Conservation (phyloP, 1,140 invertebrate species). For the Octopus sinensis region DNA sequence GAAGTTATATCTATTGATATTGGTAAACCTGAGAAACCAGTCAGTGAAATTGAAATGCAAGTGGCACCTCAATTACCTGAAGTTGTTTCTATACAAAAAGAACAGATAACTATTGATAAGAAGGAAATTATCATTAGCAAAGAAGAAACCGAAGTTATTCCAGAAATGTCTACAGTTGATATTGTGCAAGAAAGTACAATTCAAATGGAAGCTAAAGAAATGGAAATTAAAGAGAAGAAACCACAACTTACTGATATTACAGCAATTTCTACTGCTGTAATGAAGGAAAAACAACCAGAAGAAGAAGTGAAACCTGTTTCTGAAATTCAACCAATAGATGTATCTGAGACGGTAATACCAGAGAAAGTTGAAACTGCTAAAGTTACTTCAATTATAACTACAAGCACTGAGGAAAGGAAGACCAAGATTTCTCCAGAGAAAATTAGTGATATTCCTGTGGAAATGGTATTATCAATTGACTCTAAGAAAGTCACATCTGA, state of each 20-base stretch:
- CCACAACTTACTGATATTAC: neutral
- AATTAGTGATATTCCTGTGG: neutral
- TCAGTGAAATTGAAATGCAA: slow-evolving; percentile 19
- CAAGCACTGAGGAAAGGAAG: too few species aligned
- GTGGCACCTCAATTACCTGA: slow-evolving; percentile 1
- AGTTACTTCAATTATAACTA: too few species aligned
- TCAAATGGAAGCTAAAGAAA: neutral
- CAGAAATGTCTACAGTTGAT: neutral
- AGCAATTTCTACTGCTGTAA: neutral
- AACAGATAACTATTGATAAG: slow-evolving; percentile 24
- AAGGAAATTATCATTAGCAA: slow-evolving; percentile 7
- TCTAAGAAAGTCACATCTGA: slow-evolving; percentile 15
- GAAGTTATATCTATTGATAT: slow-evolving; percentile 9
- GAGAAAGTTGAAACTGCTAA: too few species aligned
- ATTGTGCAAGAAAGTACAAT: neutral
- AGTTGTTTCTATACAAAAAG: slow-evolving; percentile 1
- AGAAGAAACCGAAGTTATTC: slow-evolving; percentile 19
- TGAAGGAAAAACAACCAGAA: neutral
- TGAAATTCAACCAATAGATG: slow-evolving; percentile 16
- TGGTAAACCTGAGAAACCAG: neutral
- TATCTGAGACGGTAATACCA: neutral
- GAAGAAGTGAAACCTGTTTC: neutral
- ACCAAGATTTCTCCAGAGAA: neutral
- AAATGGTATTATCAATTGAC: neutral
- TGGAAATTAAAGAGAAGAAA: neutral